These are phyloP conservation scores for Drosophila sturtevanti DNA, from an alignment of 1,140 invertebrate species.

Conservation along the genomic window DNA sequence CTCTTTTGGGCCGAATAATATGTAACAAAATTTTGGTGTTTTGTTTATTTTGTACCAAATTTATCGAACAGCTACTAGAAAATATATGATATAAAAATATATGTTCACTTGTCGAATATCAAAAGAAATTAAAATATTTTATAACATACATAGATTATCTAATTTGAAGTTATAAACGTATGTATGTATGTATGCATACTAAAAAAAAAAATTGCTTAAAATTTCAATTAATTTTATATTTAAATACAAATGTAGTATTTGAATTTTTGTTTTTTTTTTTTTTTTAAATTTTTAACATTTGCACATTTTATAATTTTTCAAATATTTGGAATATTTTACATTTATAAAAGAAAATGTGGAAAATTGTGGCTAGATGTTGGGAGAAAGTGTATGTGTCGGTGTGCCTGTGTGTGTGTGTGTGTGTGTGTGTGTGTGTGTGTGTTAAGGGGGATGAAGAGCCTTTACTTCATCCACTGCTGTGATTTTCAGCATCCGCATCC, in stretches of 20 bases:
- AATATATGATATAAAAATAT: too few species aligned
- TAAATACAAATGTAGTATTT: not conserved
- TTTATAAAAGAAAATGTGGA: not conserved
- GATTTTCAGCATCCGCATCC: constrained; percentile 51
- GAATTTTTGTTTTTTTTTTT: not conserved
- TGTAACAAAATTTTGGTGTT: not conserved
- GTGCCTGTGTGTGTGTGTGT: too few species aligned
- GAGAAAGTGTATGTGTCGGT: too few species aligned
- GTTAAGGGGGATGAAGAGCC: constrained; percentile 34
- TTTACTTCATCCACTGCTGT: constrained; percentile 35
- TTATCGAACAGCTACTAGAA: too few species aligned
- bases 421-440: too few species aligned
- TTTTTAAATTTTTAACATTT: not conserved
- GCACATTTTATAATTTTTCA: not conserved
- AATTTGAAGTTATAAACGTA: too few species aligned
- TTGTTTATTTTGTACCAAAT: not conserved
- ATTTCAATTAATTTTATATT: not conserved
- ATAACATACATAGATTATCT: too few species aligned
- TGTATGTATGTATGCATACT: too few species aligned
- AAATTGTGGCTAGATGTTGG: not conserved
- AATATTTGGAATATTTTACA: not conserved
- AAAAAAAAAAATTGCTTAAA: too few species aligned
- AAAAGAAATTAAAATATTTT: too few species aligned
- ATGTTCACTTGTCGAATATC: too few species aligned
- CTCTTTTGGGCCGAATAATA: not conserved